Base-by-base conservation (phyloP, 53 echinoderm and acorn worm genomes). In the Temnopleurus reevesii region DNA sequence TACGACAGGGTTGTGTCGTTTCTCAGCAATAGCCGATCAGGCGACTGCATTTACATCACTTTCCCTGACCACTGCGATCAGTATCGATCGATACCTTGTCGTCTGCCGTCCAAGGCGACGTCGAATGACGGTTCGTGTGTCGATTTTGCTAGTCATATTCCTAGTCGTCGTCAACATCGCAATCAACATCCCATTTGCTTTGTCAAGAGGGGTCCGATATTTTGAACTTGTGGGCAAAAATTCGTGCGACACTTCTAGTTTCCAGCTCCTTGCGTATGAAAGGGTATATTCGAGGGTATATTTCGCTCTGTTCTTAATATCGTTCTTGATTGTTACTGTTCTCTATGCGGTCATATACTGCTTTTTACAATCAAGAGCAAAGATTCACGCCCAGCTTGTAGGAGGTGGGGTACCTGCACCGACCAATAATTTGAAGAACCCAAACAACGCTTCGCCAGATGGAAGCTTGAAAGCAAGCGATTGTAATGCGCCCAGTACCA, bases 71-170 rank as follows among this genome's bases (percentile, higher is more conserved):
- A 17, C 19, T 44, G 46, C n/a, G 12, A 85, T 85, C 46, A 85
- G 86, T 46, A 46, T 85, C 46, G 86, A 85, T 60, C 86, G 86
- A 45, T 85, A 59, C 29, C 1, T 85, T 45, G 59, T 18, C 61
- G 63, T 85, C 21, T 85, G 86, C 12, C 45, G 58, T 24, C 86
- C 86, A 5, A 8, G 41, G 5, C 86, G 86, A 85, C 59, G 86
- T 3, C 44, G 45, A 59, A 36, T 85, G 24, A 59, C 59, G 24
- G 12, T 5, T 12, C 46, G 61, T 9, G 28, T 23, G 44, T 4
- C 59, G 8, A 60, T 61, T 26, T 2, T 61, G 9, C 1, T 85
- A 18, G 61, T 10, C 0, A 26, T 45, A 0, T 0, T 12, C 0
- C 45, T 26, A 10, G 46, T 59, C 8, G 59, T 45, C 21, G 28